Evolutionary conservation across 2,113 vertebrate species (phyloP).

Genomic region (human): DNA sequence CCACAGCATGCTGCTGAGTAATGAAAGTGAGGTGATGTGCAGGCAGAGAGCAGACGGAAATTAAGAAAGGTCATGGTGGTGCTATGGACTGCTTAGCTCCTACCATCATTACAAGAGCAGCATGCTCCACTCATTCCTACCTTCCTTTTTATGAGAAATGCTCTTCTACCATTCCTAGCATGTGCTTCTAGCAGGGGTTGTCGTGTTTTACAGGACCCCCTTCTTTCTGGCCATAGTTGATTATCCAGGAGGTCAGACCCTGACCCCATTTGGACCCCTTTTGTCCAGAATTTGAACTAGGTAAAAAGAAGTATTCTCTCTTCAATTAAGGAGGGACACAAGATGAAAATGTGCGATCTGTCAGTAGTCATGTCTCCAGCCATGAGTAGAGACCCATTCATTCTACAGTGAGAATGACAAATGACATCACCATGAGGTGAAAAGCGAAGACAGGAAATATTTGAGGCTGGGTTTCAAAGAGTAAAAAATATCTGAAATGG

Average conservation of each 20-base stretch:
- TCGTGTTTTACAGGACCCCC: background rate
- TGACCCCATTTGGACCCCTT: background rate
- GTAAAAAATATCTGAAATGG: background rate
- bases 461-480: background rate
- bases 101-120: background rate
- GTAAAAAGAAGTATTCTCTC: background rate
- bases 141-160: background rate
- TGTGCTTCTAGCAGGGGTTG: background rate
- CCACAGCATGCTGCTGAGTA: conserved; percentile 65
- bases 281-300: conserved; percentile 1
- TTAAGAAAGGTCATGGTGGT: background rate
- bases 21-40: conserved; percentile 48
- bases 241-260: background rate
- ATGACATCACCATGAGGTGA: background rate
- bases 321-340: background rate
- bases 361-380: background rate
- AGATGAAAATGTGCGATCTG: background rate
- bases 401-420: background rate
- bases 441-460: background rate
- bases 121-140: background rate
- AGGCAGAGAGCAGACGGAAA: conserved; percentile 62
- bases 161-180: background rate
- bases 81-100: background rate
- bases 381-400: background rate
- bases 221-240: background rate